These are phyloP conservation scores for Iphiclides podalirius DNA, from an alignment of 2,888 invertebrate genomes.

Conservation along the genomic window DNA sequence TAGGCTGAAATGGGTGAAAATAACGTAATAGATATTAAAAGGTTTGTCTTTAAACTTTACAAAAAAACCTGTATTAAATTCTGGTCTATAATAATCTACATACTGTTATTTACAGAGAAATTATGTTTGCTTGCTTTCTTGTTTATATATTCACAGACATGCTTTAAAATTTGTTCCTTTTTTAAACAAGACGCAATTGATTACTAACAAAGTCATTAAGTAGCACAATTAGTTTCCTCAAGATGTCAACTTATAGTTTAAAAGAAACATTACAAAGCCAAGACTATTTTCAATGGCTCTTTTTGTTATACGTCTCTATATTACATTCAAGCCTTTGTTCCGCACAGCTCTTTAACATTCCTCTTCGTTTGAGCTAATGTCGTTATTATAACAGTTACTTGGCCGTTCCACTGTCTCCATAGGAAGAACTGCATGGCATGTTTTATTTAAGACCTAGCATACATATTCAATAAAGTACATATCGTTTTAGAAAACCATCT, in stretches of 20 bases:
- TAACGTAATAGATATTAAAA: too few relatives aligned
- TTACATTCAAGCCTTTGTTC: constrained; percentile 26
- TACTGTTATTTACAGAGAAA: too few relatives aligned
- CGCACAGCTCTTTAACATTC: constrained; percentile 39
- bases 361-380: constrained; percentile 47
- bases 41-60: too few relatives aligned
- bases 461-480: constrained; percentile 3
- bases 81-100: too few relatives aligned
- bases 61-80: too few relatives aligned
- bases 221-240: background rate
- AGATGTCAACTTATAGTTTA: background rate
- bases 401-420: constrained; percentile 9
- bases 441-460: constrained; percentile 15
- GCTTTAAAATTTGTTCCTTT: too few relatives aligned
- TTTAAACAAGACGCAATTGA: background rate
- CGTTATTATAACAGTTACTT: constrained; percentile 50
- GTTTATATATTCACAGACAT: too few relatives aligned
- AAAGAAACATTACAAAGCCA: background rate
- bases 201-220: background rate
- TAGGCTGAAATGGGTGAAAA: too few relatives aligned
- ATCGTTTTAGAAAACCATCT: background rate
- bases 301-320: constrained; percentile 21
- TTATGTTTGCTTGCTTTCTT: too few relatives aligned
- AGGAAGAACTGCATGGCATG: constrained; percentile 11
- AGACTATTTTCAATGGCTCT: constrained; percentile 30